Percentiles rank a stretch among this genome's conserved stretches.
Conservation (phyloP, 2,113 vertebrate genomes). For the Electrona antarctica region DNA sequence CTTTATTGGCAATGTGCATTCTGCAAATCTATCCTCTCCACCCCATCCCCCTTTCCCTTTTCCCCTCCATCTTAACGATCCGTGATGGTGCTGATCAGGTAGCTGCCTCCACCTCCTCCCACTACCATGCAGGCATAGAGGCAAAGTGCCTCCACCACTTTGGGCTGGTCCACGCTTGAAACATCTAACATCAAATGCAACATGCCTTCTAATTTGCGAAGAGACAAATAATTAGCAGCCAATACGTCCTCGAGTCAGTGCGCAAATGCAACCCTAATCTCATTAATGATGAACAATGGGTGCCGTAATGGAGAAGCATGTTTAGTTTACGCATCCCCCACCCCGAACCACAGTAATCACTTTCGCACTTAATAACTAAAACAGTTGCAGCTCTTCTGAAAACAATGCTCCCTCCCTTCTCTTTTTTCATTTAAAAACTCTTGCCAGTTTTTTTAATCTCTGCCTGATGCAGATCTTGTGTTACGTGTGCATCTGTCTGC, state of each 20-base stretch:
- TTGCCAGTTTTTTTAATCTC: background rate
- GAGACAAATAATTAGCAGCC: slow-evolving; percentile 70
- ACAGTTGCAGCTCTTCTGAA: slow-evolving; percentile 49
- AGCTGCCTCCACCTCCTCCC: background rate
- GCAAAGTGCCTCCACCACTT: slow-evolving; percentile 28
- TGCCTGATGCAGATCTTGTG: background rate
- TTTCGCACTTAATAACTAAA: slow-evolving; percentile 55
- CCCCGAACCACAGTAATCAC: slow-evolving; percentile 47
- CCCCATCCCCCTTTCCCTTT: slow-evolving; percentile 17
- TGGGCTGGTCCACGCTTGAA: slow-evolving; percentile 34
- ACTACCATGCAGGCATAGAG: slow-evolving; percentile 1
- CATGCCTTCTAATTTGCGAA: slow-evolving; percentile 65
- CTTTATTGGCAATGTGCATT: slow-evolving; percentile 30
- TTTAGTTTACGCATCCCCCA: slow-evolving; percentile 73
- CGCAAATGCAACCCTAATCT: slow-evolving; percentile 62
- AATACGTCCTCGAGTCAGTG: slow-evolving; percentile 61
- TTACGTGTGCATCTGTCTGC: background rate
- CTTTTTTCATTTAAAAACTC: background rate
- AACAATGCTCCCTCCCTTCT: slow-evolving; percentile 35
- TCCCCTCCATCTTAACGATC: slow-evolving; percentile 34
- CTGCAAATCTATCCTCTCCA: slow-evolving; percentile 25
- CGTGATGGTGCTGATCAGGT: slow-evolving; percentile 6
- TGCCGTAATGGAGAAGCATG: slow-evolving; percentile 63
- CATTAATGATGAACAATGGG: slow-evolving; percentile 76
- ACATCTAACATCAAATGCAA: slow-evolving; percentile 55